Evolutionary conservation across 2,113 vertebrate species (phyloP).

Genomic region (Brachionichthys hirsutus): DNA sequence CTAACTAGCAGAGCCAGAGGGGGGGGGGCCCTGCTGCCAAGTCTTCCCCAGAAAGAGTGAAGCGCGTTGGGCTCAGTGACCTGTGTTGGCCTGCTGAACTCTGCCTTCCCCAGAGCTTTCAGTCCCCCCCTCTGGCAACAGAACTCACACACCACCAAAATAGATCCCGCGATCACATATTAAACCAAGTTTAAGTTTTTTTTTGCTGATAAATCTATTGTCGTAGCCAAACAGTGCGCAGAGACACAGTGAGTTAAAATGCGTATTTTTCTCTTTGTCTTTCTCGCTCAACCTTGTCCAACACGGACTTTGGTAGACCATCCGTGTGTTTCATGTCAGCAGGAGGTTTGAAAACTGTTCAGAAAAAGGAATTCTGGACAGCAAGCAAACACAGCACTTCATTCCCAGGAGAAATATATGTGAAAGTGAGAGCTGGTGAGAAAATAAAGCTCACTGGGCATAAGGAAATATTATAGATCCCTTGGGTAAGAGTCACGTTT

Average conservation of each 20-base stretch:
- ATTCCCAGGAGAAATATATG: too few species aligned
- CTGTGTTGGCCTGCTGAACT: conserved; percentile 42
- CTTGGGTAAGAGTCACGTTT: not conserved
- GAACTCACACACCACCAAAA: conserved; percentile 1
- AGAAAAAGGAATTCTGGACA: too few species aligned
- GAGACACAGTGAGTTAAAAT: too few species aligned
- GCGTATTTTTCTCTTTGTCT: too few species aligned
- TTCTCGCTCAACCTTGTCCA: too few species aligned
- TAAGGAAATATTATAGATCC: not conserved
- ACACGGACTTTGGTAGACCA: too few species aligned
- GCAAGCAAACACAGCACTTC: too few species aligned
- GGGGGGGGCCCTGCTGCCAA: conserved; percentile 16
- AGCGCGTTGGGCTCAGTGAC: conserved; percentile 30
- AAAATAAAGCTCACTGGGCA: conserved; percentile 15
- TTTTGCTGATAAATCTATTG: too few species aligned
- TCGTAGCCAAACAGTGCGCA: too few species aligned
- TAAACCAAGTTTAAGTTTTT: too few species aligned
- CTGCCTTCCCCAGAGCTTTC: conserved; percentile 24
- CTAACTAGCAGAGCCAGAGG: conserved; percentile 24
- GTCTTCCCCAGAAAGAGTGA: conserved; percentile 25
- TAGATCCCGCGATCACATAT: not conserved
- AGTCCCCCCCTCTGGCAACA: conserved; percentile 29
- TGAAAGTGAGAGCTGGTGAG: not conserved
- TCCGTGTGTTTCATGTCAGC: too few species aligned
- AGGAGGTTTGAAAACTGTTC: too few species aligned